These are phyloP conservation scores for Stichodactyla mertensii DNA, from an alignment of 64 coral and sea anemone genomes.

Conservation along the genomic window DNA sequence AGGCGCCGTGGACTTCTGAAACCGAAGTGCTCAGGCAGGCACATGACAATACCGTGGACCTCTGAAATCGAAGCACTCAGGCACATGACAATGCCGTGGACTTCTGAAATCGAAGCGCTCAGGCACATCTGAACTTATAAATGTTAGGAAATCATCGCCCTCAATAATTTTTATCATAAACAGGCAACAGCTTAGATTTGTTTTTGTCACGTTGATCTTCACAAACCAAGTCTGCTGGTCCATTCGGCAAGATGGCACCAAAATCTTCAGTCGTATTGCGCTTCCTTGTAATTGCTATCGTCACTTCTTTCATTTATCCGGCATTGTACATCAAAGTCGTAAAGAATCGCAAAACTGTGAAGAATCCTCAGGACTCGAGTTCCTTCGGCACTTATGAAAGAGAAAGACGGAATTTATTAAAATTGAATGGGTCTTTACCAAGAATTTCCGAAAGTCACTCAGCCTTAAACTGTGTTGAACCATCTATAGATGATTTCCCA, in stretches of 20 bases:
- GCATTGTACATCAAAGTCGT: conserved; percentile 3
- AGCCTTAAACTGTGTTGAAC: conserved; percentile 64
- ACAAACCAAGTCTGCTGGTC: too few species aligned
- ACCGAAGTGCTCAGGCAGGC: too few species aligned
- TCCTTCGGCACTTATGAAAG: neutral
- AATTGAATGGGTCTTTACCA: neutral
- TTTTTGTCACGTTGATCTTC: too few species aligned
- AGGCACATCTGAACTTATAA: too few species aligned
- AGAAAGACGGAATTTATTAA: neutral
- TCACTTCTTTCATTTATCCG: conserved; percentile 8
- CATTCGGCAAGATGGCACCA: neutral
- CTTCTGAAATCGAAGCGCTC: too few species aligned
- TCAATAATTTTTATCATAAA: too few species aligned
- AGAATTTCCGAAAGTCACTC: neutral
- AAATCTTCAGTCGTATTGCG: neutral
- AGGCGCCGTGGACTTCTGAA: too few species aligned
- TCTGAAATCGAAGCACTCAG: too few species aligned
- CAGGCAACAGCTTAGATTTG: too few species aligned
- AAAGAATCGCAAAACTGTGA: neutral
- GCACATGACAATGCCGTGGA: too few species aligned
- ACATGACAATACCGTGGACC: too few species aligned
- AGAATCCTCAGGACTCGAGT: neutral
- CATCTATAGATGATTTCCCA: conserved; percentile 81
- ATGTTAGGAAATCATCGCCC: too few species aligned
- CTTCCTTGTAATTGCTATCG: neutral